These are phyloP conservation scores for Aulostomus chinensis DNA, from an alignment of 2,797 vertebrate species.

Conservation along the genomic window DNA sequence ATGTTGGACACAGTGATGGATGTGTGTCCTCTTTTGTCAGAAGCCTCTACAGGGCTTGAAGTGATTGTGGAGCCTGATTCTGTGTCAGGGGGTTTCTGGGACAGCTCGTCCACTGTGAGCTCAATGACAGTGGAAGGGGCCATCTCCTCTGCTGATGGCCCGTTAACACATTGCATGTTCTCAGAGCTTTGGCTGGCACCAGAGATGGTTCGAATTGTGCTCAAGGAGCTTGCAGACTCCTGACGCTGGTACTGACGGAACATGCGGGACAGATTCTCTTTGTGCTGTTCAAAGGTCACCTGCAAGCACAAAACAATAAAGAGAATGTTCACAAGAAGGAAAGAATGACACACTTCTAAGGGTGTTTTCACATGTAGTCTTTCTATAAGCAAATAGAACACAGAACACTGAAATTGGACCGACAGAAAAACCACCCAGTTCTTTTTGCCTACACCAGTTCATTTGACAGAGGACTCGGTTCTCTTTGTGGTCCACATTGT, in stretches of 20 bases:
- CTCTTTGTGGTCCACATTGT: too few species aligned
- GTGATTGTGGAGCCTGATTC: conserved; percentile 32
- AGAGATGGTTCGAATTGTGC: conserved; percentile 79
- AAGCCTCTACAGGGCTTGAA: conserved; percentile 31
- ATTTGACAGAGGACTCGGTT: too few species aligned
- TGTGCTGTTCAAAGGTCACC: conserved; percentile 98
- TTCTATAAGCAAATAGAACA: too few species aligned
- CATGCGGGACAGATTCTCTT: conserved; percentile 87
- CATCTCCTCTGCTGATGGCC: conserved; percentile 54
- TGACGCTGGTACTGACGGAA: conserved; percentile 89
- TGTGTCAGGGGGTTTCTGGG: conserved; percentile 34
- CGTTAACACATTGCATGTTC: conserved; percentile 48
- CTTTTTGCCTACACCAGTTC: too few species aligned
- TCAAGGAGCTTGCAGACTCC: conserved; percentile 61
- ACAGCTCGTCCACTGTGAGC: conserved; percentile 66
- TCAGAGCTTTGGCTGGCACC: conserved; percentile 75
- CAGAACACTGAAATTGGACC: too few species aligned
- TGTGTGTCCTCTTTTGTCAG: conserved; percentile 22
- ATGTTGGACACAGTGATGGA: conserved; percentile 75
- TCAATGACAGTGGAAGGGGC: conserved; percentile 81
- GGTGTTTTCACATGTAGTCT: too few species aligned
- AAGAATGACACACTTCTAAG: not conserved
- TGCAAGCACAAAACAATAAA: conserved; percentile 60
- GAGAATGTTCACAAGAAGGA: not conserved
- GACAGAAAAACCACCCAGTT: too few species aligned